phyloP scores from a whole-genome alignment of 1,140 invertebrate genomes.

The Drosophila sproati region DNA sequence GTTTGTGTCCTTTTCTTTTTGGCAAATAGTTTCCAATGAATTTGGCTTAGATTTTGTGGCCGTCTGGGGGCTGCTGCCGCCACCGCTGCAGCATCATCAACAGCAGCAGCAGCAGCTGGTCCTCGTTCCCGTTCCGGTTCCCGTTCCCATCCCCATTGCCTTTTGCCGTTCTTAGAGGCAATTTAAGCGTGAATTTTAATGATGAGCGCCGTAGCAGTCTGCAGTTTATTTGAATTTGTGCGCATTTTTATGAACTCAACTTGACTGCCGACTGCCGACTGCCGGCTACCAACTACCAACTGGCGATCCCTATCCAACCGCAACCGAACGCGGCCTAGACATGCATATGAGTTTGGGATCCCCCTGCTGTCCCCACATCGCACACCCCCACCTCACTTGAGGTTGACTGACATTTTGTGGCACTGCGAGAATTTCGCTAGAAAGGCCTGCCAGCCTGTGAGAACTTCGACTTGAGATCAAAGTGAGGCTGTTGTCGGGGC shows the following conservation, averaged over 20 bases:
- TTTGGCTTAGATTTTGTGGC: constrained; percentile 68
- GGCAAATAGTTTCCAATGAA: constrained; percentile 84
- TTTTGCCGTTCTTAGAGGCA: constrained; percentile 51
- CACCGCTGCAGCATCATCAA: constrained; percentile 42
- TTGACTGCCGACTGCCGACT: constrained; percentile 23
- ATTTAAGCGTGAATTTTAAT: constrained; percentile 83
- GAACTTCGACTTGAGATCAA: constrained; percentile 36
- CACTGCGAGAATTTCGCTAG: constrained; percentile 72
- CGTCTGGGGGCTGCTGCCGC: constrained; percentile 6
- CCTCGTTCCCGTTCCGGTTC: constrained; percentile 5
- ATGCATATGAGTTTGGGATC: constrained; percentile 41
- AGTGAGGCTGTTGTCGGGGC: constrained; percentile 36
- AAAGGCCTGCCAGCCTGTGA: constrained; percentile 54
- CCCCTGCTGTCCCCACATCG: not conserved
- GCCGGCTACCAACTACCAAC: not conserved
- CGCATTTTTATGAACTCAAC: constrained; percentile 58
- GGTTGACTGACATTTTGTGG: constrained; percentile 73
- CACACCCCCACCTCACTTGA: not conserved
- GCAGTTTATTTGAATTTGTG: constrained; percentile 78
- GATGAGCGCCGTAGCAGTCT: constrained; percentile 67
- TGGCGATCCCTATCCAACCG: constrained; percentile 1
- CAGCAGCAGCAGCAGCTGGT: constrained; percentile 21
- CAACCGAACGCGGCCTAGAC: constrained; percentile 46
- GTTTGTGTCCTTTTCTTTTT: constrained; percentile 40
- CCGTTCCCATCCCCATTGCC: constrained; percentile 16